Base-by-base conservation (phyloP, 2,113 vertebrate species). In the Leptosomus discolor region DNA sequence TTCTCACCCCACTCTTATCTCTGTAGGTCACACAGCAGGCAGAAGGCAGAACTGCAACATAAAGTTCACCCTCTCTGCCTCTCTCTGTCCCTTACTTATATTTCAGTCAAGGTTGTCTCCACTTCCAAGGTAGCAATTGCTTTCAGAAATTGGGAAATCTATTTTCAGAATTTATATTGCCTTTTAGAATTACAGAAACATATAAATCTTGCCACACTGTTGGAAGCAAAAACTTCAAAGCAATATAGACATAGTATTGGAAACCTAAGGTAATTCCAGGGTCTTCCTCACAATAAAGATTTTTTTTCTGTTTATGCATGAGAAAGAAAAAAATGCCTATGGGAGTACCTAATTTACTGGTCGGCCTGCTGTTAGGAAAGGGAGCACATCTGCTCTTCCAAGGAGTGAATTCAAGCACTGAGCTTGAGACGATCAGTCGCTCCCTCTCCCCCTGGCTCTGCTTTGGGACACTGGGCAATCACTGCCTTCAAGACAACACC, bases 111-210 rank as follows among this genome's bases (percentile, higher is more conserved):
- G 78, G 58, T 69, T 85, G 70, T 88, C 93, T 96, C 85, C 1
- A 4, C 63, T 96, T 94, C 88, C 54, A 92, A 90, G 87, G 85
- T 30, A 84, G 83, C 85, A 92, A 91, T 80, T 95, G 85, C 68
- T 94, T 95, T 96, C 43, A 95, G 96, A 91, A 81, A 65, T 2
- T 95, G 65, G 71, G 56, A 97, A 97, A 97, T 96, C 91, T 95
- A 91, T 95, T 97, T 90, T 86, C 81, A 82, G 78, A 65, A 95
- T 96, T 97, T 95, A 94, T 93, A 71, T 71, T 79, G 91, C 73
- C 63, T 93, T 94, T 96, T 86, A 46, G 77, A 95, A 84, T 94
- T 51, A 61, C 58, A 95, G 92, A 93, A 94, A 85, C 79, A 48
- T 61, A 91, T 88, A 96, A 90, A 97, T 85, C 70, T 93, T 58